Conservation (phyloP, 2,888 invertebrate genomes). For the Poecilus cupreus region DNA sequence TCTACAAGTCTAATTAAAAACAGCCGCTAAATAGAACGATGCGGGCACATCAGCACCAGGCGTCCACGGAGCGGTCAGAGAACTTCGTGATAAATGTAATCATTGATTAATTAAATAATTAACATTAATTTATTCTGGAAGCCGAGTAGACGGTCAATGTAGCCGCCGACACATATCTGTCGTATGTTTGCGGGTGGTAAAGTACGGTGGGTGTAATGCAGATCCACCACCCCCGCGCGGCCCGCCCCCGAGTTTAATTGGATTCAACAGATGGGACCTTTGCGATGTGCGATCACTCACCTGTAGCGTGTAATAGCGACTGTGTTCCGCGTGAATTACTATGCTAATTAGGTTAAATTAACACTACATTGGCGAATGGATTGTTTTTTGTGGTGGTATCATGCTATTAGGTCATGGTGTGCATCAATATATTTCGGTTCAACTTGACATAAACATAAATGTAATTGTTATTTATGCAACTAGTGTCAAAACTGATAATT, state of each 20-base stretch:
- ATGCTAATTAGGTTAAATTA: not conserved
- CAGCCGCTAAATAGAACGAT: not conserved
- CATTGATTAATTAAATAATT: constrained; percentile 41
- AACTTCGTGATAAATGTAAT: not conserved
- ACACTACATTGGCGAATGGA: no score
- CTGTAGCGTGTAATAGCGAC: not conserved
- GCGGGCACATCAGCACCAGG: constrained; percentile 19
- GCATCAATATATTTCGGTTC: no score
- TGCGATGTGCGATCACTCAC: not conserved
- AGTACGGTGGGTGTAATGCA: not conserved
- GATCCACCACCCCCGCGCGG: not conserved
- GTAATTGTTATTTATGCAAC: no score
- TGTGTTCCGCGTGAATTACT: not conserved
- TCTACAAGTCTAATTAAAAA: no score
- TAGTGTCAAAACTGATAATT: no score
- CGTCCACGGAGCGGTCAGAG: constrained; percentile 9
- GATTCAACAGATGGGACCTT: constrained; percentile 38
- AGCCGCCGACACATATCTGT: constrained; percentile 6
- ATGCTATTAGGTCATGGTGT: no score
- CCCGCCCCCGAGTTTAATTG: not conserved
- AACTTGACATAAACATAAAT: no score
- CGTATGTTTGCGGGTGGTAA: not conserved
- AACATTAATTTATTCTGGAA: constrained; percentile 40
- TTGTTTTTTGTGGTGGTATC: no score
- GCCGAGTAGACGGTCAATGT: not conserved